Base-by-base conservation (phyloP, 2,797 vertebrate genomes). In the Crenichthys baileyi region DNA sequence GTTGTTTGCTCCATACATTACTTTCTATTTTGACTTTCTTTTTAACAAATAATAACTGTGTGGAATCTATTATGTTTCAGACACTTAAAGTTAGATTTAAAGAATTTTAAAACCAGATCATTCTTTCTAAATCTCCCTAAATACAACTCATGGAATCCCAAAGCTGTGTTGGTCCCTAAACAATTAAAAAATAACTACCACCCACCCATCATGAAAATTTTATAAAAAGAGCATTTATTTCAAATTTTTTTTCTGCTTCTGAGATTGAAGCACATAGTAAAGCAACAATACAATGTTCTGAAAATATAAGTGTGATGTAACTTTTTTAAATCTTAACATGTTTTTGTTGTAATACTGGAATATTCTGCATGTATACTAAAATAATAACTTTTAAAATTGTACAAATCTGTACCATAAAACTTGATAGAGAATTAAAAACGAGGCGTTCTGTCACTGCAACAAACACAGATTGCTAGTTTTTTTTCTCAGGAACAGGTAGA, bases 261-360 rank as follows among this genome's bases (percentile, higher is more conserved):
- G 96, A 97, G 97, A 98, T 96, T 96, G 98, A 99, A 99, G 98
- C 98, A 97, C 97, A 98, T 98, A 98, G 96, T 99, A 99, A 98
- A 99, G 97, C 98, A 98, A 99, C 97, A 96, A 95, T 99, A 99
- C 97, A 99, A 99, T 98, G 98, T 98, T 98, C 97, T 97, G 98
- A 99, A 99, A 99, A 99, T 99, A 99, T 99, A 99, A 97, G 97
- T 97, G 97, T 98, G 98, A 99, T 98, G 96, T 97, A 97, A 98
- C 97, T 96, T 79, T 95, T 96, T 97, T 85, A 82, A 83, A 91
- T 92, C 89, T 92, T 93, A 91, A 97, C 97, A 98, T 97, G 96
- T 97, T 97, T 91, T 90, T 88, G 89, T 93, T 87, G 97, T 97
- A 99, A 97, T 98, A 99, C 97, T 98, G 98, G 92, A 93, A 93